A percentile compares a stretch with the other conserved stretches of the same genome.
These are phyloP conservation scores for Picus viridis DNA, from an alignment of 2,797 vertebrate species.

Conservation along the genomic window DNA sequence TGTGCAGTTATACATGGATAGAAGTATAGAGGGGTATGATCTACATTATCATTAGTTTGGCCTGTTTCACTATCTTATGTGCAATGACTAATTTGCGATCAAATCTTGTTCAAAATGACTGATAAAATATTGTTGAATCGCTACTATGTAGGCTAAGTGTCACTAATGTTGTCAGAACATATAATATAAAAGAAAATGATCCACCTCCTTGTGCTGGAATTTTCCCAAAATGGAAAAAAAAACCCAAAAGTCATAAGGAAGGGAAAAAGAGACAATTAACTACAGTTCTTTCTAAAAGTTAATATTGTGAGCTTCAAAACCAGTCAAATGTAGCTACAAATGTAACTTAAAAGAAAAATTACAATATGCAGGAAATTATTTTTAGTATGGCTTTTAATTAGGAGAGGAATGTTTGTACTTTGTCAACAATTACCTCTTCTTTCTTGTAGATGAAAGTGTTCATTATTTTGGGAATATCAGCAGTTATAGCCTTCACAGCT, in stretches of 20 bases:
- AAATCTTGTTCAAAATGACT: background rate
- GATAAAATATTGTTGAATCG: background rate
- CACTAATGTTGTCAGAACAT: background rate
- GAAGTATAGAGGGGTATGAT: background rate
- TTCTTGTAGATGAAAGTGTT: slow-evolving; percentile 59
- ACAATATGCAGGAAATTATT: background rate
- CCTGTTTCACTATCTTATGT: background rate
- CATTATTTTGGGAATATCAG: slow-evolving; percentile 37
- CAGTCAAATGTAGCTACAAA: background rate
- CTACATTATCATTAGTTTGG: background rate
- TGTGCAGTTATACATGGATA: background rate
- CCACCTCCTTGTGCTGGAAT: background rate
- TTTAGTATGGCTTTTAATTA: background rate
- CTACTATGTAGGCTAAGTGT: background rate
- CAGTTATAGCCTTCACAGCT: slow-evolving; percentile 37
- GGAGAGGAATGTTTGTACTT: background rate
- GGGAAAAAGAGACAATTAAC: background rate
- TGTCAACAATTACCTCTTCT: slow-evolving; percentile 1
- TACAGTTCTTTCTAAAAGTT: background rate
- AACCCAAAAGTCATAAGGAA: background rate
- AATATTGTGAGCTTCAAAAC: background rate
- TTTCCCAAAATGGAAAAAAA: background rate
- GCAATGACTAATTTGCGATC: background rate
- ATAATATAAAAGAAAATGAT: background rate
- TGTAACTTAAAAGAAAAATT: slow-evolving; percentile 30